A percentile compares a stretch with the other conserved stretches of the same genome.
phyloP scores from a whole-genome alignment of 2,113 vertebrate species.

The sheep (Ovis aries) region ARS-UI_Ramb_v3.0 NC_056074.1:38677501-38678000 shows the following conservation, averaged over 20 bases:
- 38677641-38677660: neutral
- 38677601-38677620: neutral
- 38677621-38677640: neutral
- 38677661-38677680: neutral
- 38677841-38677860: neutral
- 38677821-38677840: rapidly evolving
- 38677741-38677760: neutral
- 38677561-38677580: neutral
- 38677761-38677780: neutral
- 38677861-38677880: neutral
- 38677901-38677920: neutral
- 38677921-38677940: too few species aligned
- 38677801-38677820: neutral
- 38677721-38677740: neutral
- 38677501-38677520: neutral
- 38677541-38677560: neutral
- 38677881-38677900: neutral
- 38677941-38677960: neutral
- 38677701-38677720: neutral
- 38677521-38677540: neutral
- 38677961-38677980: neutral
- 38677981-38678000: neutral
- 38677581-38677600: neutral
- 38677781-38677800: neutral
- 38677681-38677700: neutral